phyloP scores from a whole-genome alignment of 2,113 vertebrate genomes.

The Myocastor coypus region DNA sequence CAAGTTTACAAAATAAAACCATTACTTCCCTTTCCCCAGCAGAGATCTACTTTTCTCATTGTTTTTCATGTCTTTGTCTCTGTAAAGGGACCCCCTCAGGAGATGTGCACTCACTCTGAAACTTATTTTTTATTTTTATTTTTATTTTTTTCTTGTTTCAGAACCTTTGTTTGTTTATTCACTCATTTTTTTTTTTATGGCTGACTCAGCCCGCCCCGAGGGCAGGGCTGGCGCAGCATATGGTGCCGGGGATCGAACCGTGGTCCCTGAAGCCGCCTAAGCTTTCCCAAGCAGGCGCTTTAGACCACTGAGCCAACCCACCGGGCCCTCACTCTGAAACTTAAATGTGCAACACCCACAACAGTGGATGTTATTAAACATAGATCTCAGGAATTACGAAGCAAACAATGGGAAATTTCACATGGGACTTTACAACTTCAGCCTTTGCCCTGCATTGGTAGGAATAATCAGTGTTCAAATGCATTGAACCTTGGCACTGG shows the following conservation, averaged over 20 bases:
- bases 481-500: neutral
- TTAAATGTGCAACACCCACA: neutral
- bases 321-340: constrained; percentile 50
- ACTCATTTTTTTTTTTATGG: too few species aligned
- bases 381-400: constrained; percentile 35
- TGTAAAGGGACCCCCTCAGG: constrained; percentile 11
- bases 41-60: constrained; percentile 54
- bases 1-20: constrained; percentile 60
- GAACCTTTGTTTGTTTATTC: too few species aligned
- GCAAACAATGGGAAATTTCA: neutral
- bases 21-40: constrained; percentile 54
- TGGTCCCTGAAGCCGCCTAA: too few species aligned
- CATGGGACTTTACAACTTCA: neutral
- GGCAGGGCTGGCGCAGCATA: too few species aligned
- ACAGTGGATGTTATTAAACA: neutral
- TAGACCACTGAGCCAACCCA: too few species aligned
- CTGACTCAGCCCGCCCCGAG: too few species aligned
- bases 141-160: too few species aligned
- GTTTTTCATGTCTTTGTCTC: constrained; percentile 52
- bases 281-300: too few species aligned
- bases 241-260: too few species aligned
- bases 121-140: too few species aligned
- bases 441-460: neutral
- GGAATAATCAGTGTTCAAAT: constrained; percentile 8
- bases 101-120: constrained; percentile 29